Conservation (phyloP, 2,797 vertebrate genomes). For the Brotula barbata region DNA sequence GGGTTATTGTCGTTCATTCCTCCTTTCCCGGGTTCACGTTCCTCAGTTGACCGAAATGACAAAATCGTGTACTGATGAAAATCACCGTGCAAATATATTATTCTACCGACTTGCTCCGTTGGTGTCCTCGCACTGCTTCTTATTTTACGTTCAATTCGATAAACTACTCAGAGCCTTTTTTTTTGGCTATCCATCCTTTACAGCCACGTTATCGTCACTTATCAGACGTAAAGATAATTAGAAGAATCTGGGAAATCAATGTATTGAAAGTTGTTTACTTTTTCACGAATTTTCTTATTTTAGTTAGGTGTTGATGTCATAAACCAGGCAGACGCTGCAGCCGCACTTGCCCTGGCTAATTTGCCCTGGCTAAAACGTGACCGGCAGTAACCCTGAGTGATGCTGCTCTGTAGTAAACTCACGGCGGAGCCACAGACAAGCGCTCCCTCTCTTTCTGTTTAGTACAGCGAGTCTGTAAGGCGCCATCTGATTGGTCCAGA, state of each 20-base stretch:
- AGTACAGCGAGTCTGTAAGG: slow-evolving; percentile 71
- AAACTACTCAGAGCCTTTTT: too few relatives aligned
- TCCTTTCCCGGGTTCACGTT: slow-evolving; percentile 52
- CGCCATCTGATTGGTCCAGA: slow-evolving; percentile 86
- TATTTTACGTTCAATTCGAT: too few relatives aligned
- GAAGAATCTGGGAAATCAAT: not conserved
- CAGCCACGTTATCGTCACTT: not conserved
- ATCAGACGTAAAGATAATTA: not conserved
- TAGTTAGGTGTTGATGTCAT: too few relatives aligned
- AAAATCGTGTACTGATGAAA: not conserved
- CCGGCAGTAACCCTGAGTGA: slow-evolving; percentile 75
- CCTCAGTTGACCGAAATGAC: slow-evolving; percentile 32
- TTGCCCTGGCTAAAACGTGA: too few relatives aligned
- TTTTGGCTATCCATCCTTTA: not conserved
- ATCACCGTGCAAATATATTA: not conserved
- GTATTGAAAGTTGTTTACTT: not conserved
- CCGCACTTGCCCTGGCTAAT: too few relatives aligned
- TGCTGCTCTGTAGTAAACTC: slow-evolving; percentile 85
- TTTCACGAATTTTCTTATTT: not conserved
- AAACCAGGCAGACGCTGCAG: too few relatives aligned
- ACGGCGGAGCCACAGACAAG: slow-evolving; percentile 57
- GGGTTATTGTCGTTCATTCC: slow-evolving; percentile 80
- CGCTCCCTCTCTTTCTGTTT: slow-evolving; percentile 64
- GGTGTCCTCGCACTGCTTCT: too few relatives aligned
- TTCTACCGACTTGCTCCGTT: rapidly evolving